A percentile compares a stretch with the other conserved stretches of the same genome.
phyloP scores from a whole-genome alignment of 37 sponge, comb jelly and placozoan species.

The Hormiphora californensis region DNA sequence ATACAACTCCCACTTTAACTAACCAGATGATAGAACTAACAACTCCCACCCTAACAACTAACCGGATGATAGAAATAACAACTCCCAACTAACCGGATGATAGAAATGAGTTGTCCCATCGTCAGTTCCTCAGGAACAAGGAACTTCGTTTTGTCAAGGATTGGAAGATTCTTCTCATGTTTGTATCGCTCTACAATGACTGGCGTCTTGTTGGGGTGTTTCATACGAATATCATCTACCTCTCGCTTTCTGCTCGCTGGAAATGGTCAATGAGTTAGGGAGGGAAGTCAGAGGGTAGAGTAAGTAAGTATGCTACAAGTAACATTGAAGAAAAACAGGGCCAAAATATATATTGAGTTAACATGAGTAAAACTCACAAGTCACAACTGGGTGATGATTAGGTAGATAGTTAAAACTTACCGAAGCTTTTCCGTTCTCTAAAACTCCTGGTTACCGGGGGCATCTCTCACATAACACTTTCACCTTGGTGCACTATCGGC shows the following conservation, averaged over 20 bases:
- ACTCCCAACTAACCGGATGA: slow-evolving; percentile 69
- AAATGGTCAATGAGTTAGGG: not conserved
- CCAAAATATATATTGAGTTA: too few species aligned
- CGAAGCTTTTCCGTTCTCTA: slow-evolving; percentile 55
- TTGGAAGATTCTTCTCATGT: slow-evolving; percentile 82
- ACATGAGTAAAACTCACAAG: not conserved
- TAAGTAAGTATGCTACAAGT: too few species aligned
- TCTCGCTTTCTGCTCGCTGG: slow-evolving; percentile 90
- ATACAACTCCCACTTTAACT: too few species aligned
- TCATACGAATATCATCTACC: slow-evolving; percentile 87
- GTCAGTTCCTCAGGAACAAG: slow-evolving; percentile 93
- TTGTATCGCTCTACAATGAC: slow-evolving; percentile 93
- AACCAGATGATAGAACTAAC: too few species aligned
- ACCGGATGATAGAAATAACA: too few species aligned
- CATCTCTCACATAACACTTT: too few species aligned
- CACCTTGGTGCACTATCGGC: too few species aligned
- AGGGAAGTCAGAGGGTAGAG: too few species aligned
- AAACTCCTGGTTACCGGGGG: slow-evolving; percentile 54
- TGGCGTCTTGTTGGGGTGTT: slow-evolving; percentile 96
- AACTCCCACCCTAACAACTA: too few species aligned
- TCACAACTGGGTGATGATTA: not conserved
- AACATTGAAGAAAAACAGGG: too few species aligned
- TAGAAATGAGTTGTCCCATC: slow-evolving; percentile 85
- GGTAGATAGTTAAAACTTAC: not conserved
- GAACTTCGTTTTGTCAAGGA: slow-evolving; percentile 91